phyloP scores from a whole-genome alignment of 2,113 vertebrate genomes.

The Elaphurus davidianus region DNA sequence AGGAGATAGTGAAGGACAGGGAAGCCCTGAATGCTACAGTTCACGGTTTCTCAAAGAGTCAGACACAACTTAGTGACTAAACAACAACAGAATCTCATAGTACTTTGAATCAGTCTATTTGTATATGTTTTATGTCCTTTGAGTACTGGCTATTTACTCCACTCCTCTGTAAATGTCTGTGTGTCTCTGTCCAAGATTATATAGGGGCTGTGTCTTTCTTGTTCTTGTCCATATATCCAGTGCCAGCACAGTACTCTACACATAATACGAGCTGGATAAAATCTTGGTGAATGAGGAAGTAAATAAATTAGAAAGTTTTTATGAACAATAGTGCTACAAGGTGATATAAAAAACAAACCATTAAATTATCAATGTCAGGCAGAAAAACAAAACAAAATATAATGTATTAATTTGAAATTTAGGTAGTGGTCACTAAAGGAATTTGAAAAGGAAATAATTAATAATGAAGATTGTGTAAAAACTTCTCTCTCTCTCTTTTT shows the following conservation, averaged over 20 bases:
- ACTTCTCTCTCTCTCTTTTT: not conserved
- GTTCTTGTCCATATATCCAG: not conserved
- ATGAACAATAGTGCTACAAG: not conserved
- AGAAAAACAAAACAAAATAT: not conserved
- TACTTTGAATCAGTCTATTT: not conserved
- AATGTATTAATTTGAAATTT: not conserved
- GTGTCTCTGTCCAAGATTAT: not conserved
- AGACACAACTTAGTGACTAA: not conserved
- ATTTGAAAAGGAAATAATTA: not conserved
- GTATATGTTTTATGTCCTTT: not conserved
- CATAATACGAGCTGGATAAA: not conserved
- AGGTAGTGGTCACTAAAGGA: not conserved
- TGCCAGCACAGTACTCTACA: not conserved
- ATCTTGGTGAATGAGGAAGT: not conserved
- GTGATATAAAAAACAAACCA: not conserved
- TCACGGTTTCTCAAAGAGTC: not conserved
- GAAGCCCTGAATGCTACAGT: not conserved
- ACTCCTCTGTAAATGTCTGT: not conserved
- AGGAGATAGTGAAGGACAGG: not conserved
- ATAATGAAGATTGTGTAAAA: not conserved
- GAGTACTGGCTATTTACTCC: not conserved
- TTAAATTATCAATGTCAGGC: not conserved
- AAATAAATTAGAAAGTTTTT: not conserved
- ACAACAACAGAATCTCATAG: not conserved
- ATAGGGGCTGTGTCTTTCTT: not conserved